Percentiles rank a stretch among this genome's conserved stretches.
Evolutionary conservation across 2,113 vertebrate genomes (phyloP).

Genomic region (Nannobrachium achirus): DNA sequence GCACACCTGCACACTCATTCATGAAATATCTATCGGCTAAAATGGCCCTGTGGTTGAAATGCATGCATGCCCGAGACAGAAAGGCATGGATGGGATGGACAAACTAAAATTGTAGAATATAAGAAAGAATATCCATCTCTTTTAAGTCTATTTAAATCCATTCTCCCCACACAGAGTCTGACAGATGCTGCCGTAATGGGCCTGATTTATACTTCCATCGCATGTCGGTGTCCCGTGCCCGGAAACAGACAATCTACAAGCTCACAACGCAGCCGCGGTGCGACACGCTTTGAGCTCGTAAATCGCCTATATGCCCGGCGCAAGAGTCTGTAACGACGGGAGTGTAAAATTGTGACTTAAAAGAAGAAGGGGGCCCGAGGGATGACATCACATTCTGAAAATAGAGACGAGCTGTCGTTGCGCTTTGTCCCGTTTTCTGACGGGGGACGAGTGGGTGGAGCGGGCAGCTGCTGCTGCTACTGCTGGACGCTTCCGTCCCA

Average conservation of each 20-base stretch:
- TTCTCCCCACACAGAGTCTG: too few relatives aligned
- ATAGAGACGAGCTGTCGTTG: conserved; percentile 52
- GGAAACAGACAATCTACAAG: too few relatives aligned
- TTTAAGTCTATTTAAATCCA: too few relatives aligned
- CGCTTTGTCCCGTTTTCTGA: conserved; percentile 65
- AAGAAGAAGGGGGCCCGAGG: conserved; percentile 9
- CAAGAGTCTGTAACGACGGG: neutral
- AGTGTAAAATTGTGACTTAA: neutral
- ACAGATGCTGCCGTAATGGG: too few relatives aligned
- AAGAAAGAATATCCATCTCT: too few relatives aligned
- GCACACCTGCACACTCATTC: conserved; percentile 62
- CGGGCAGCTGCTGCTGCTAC: too few relatives aligned
- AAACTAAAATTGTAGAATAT: neutral
- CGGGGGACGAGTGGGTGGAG: conserved; percentile 38
- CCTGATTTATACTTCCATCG: too few relatives aligned
- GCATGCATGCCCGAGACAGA: conserved; percentile 14
- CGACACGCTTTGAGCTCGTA: too few relatives aligned
- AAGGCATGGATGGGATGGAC: neutral
- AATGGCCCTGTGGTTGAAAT: conserved; percentile 19
- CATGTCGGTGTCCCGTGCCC: too few relatives aligned
- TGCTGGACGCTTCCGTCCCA: conserved; percentile 14
- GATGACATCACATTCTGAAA: conserved; percentile 70
- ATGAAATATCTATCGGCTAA: conserved; percentile 52
- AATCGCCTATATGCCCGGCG: neutral
- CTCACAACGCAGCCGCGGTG: too few relatives aligned